A percentile compares a stretch with the other conserved stretches of the same genome.
These are phyloP conservation scores for Hypsibius dujardini DNA, from an alignment of 1,140 invertebrate species.

Conservation along the genomic window DNA sequence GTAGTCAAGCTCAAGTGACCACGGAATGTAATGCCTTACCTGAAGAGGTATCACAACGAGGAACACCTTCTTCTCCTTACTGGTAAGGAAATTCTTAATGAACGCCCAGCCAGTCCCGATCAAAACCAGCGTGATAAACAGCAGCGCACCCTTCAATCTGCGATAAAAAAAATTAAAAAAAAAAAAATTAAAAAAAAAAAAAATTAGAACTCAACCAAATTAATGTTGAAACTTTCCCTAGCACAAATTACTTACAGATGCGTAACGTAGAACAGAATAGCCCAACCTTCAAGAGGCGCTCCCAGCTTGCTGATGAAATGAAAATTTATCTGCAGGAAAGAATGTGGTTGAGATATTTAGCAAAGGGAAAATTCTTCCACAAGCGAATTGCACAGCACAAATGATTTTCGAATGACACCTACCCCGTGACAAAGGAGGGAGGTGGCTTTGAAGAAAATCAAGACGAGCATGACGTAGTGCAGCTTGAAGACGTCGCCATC, in stretches of 20 bases:
- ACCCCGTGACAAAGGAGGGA: conserved; percentile 81
- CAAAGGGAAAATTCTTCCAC: too few relatives aligned
- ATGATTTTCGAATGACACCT: too few relatives aligned
- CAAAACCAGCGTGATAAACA: conserved; percentile 87
- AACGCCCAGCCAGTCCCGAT: conserved; percentile 98
- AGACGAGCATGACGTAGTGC: conserved; percentile 84
- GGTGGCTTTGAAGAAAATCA: conserved; percentile 78
- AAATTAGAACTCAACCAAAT: conserved; percentile 18
- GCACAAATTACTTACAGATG: conserved; percentile 51
- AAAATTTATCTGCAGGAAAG: conserved; percentile 54
- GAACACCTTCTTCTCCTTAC: conserved; percentile 93
- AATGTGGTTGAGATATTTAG: too few relatives aligned
- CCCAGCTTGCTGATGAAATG: conserved; percentile 86
- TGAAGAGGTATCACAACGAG: conserved; percentile 93
- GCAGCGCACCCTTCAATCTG: conserved; percentile 64
- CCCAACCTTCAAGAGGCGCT: conserved; percentile 86
- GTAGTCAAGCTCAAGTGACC: conserved; percentile 15
- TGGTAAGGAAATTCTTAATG: conserved; percentile 87
- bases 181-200: too few relatives aligned
- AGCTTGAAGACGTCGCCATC: conserved; percentile 76
- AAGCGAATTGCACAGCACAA: conserved; percentile 12
- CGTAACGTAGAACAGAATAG: conserved; percentile 85
- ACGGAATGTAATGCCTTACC: conserved; percentile 37
- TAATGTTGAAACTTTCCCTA: not conserved
- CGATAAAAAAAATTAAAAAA: too few relatives aligned